Base-by-base conservation (phyloP, 2,113 vertebrate species). In the Sminthopsis crassicaudata region DNA sequence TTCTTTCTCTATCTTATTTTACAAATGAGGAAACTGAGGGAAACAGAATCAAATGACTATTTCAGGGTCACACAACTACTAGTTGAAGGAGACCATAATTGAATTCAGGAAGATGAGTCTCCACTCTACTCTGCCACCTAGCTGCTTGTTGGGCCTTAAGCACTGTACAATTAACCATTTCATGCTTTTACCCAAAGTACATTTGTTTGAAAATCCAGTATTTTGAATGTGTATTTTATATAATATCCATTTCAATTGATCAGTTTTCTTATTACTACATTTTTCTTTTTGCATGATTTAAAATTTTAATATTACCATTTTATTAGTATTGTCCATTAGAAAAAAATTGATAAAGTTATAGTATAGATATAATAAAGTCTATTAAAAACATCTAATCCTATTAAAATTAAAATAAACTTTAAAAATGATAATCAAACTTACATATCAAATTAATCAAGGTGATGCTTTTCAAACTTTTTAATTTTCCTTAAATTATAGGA, bases 401-500 rank as follows among this genome's bases (percentile, higher is more conserved):
- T 84, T 84, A 84, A 42, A 42, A 16, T 76, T 76, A n/a, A 76
- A 16, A 67, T 67, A 67, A 67, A 67, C 22, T 84, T 84, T 42
- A 6, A 22, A 42, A 42, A 42, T 84, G 14, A 42, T 42, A 84
- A 42, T 8, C 67, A 8, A 8, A 42, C 19, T 84, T 84, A 8
- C 16, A 90, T 30, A 52, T 94, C 53, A 67, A 94, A 11, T 36
- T 94, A 52, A 91, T 92, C 36, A 94, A 42, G 23, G 0, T 50
- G 27, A 90, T 94, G 8, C 57, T 98, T 97, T 92, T 97, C 90
- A 96, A 96, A 97, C 27, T 19, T 60, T 91, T 92, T 91, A 84
- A 53, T 95, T 5, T 93, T 91, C 93, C 93, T 97, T 96, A 91
- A 92, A 95, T 97, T 97, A 24, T 96, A 99, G 99, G 99, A 84